These are phyloP conservation scores for Pangasius sanitwongsei DNA, from an alignment of 2,797 vertebrate species.

Conservation along the genomic window DNA sequence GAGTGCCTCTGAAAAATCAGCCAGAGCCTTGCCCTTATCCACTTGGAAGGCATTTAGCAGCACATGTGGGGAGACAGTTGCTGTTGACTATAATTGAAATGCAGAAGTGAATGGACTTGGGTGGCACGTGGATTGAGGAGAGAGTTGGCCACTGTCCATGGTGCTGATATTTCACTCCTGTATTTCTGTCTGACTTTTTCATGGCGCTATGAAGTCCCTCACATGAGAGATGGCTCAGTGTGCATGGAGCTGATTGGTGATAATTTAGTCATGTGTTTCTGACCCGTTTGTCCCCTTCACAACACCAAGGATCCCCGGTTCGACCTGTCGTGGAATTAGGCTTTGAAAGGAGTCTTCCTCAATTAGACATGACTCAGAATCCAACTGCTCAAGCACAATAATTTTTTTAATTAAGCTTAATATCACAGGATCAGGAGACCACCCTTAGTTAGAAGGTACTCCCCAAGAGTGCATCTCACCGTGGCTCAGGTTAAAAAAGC, in stretches of 20 bases:
- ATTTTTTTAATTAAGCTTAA: neutral
- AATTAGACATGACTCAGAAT: neutral
- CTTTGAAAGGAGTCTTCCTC: neutral
- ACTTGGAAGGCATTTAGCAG: neutral
- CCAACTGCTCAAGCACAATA: neutral
- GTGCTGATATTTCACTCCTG: conserved; percentile 65
- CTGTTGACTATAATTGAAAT: conserved; percentile 5
- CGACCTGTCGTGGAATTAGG: neutral
- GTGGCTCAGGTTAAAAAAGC: neutral
- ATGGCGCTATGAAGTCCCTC: neutral
- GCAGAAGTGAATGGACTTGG: neutral
- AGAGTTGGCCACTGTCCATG: conserved; percentile 69
- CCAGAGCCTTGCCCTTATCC: no score
- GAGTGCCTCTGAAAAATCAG: neutral
- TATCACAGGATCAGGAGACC: neutral
- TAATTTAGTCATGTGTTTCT: neutral
- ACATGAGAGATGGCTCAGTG: neutral
- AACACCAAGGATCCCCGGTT: no score
- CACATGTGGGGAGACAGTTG: neutral
- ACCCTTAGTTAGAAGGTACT: neutral
- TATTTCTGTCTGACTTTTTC: neutral
- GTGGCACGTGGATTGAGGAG: neutral
- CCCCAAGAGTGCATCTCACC: neutral
- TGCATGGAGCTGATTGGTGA: neutral
- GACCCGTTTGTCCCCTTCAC: neutral